Evolutionary conservation across 2,797 vertebrate genomes (phyloP).

Genomic region (Tamandua tetradactyla): DNA sequence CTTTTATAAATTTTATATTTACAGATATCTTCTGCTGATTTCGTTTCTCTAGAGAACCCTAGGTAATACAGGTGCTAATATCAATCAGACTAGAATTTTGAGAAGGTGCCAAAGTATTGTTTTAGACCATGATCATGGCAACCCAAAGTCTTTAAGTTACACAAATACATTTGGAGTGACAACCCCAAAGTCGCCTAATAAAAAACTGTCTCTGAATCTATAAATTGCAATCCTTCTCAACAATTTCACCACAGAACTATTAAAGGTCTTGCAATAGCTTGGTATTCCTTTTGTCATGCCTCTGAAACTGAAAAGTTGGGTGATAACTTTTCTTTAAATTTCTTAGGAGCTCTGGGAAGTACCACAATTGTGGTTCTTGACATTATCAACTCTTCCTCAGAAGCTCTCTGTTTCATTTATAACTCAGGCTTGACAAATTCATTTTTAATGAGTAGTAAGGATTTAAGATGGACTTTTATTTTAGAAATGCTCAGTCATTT

Average conservation of each 20-base stretch:
- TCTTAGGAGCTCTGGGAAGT: not conserved
- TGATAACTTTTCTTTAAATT: not conserved
- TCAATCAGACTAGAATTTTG: not conserved
- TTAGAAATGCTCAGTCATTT: not conserved
- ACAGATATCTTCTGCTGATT: too few relatives aligned
- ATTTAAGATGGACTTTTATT: not conserved
- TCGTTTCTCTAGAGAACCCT: too few relatives aligned
- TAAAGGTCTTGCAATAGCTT: slow-evolving; percentile 25
- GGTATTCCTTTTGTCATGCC: not conserved
- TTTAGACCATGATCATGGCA: not conserved
- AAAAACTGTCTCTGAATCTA: slow-evolving; percentile 57
- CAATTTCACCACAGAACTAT: not conserved
- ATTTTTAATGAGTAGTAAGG: not conserved
- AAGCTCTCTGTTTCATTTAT: slow-evolving; percentile 27
- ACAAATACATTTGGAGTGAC: not conserved
- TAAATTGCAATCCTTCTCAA: not conserved
- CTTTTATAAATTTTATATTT: too few relatives aligned
- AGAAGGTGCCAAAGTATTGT: slow-evolving; percentile 6
- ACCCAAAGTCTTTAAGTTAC: slow-evolving; percentile 8
- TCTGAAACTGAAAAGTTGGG: not conserved
- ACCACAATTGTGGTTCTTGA: not conserved
- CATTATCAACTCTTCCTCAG: not conserved
- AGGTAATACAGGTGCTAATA: slow-evolving; percentile 25
- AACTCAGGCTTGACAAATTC: slow-evolving; percentile 4
- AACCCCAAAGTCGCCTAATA: slow-evolving; percentile 40